These are phyloP conservation scores for Schmidtea mediterranea DNA, from an alignment of 1,140 invertebrate species.

Conservation along the genomic window DNA sequence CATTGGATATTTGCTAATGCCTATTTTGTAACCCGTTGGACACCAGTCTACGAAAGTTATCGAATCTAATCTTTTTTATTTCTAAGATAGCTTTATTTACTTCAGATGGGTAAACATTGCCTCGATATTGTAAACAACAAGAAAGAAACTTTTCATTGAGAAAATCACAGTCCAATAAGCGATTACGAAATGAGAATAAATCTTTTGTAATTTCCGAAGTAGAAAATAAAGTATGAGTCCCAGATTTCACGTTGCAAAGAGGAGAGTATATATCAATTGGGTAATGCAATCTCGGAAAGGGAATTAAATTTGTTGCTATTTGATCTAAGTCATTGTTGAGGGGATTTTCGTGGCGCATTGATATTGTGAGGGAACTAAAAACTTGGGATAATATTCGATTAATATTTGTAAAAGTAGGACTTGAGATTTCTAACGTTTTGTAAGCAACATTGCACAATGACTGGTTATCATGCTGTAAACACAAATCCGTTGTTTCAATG, in stretches of 20 bases:
- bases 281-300: conserved; percentile 27
- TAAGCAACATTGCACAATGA: conserved; percentile 18
- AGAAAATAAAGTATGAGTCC: background rate
- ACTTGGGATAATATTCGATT: conserved; percentile 33
- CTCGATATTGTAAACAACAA: conserved; percentile 25
- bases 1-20: conserved; percentile 16
- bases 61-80: conserved; percentile 37
- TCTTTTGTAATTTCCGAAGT: conserved; percentile 26
- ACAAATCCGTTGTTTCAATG: conserved; percentile 21
- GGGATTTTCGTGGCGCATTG: background rate
- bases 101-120: conserved; percentile 35
- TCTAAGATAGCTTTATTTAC: conserved; percentile 56
- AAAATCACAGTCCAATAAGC: conserved; percentile 41
- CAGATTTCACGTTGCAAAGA: background rate
- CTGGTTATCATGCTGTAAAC: conserved; percentile 21
- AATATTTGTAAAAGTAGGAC: conserved; percentile 27
- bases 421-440: conserved; percentile 11
- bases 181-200: conserved; percentile 36
- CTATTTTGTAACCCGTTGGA: conserved; percentile 43
- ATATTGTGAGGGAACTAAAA: background rate
- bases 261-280: background rate
- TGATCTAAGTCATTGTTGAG: conserved; percentile 30
- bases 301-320: conserved; percentile 29
- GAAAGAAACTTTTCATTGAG: conserved; percentile 22
- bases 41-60: conserved; percentile 52